Evolutionary conservation across 2,888 invertebrate species (phyloP).

Genomic region (Taenaris catops): DNA sequence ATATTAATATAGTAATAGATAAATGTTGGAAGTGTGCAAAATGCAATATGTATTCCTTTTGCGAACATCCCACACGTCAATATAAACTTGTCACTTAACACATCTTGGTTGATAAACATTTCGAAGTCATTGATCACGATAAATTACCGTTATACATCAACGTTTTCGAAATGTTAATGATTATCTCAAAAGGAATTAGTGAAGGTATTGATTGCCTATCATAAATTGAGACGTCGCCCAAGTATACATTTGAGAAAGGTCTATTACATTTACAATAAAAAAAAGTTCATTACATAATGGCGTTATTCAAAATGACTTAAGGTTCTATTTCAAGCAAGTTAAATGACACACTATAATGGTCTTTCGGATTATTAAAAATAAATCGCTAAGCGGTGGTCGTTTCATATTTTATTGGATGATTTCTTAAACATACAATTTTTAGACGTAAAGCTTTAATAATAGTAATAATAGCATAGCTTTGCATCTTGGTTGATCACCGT

Average conservation of each 20-base stretch:
- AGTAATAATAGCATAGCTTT: too few species aligned
- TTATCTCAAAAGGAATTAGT: constrained; percentile 1
- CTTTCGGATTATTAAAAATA: too few species aligned
- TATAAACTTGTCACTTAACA: constrained; percentile 9
- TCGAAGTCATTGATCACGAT: constrained; percentile 1
- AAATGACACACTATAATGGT: too few species aligned
- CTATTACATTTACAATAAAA: too few species aligned
- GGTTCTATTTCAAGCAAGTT: too few species aligned
- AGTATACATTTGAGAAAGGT: not conserved
- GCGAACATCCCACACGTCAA: constrained; percentile 1
- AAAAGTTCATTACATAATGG: too few species aligned
- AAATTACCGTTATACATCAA: not conserved
- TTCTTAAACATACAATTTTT: too few species aligned
- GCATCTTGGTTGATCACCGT: too few species aligned
- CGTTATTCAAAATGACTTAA: too few species aligned
- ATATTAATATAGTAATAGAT: constrained; percentile 17
- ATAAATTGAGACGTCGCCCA: not conserved
- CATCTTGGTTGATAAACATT: not conserved
- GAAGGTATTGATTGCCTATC: not conserved
- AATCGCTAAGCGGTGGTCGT: too few species aligned
- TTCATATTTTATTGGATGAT: too few species aligned
- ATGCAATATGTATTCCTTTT: constrained; percentile 4
- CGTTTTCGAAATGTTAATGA: constrained; percentile 1
- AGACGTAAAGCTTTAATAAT: too few species aligned
- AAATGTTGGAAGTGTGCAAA: constrained; percentile 15